These are phyloP conservation scores for Cirrhinus mrigala DNA, from an alignment of 2,797 vertebrate genomes.

Conservation along the genomic window DNA sequence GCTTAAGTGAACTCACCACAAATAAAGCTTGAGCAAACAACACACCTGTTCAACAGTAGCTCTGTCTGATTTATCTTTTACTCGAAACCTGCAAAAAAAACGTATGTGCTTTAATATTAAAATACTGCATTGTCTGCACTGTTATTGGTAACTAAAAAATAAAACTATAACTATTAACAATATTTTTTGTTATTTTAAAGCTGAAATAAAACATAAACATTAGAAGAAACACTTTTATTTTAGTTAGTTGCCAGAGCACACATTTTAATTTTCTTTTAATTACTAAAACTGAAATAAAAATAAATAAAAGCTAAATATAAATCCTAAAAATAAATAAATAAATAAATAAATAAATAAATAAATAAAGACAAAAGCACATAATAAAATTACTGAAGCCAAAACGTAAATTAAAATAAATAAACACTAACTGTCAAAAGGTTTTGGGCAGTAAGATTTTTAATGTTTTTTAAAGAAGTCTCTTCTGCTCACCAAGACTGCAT, in stretches of 20 bases:
- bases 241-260: neutral
- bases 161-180: neutral
- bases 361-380: neutral
- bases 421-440: too few species aligned
- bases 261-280: neutral
- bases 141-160: neutral
- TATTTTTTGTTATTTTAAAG: neutral
- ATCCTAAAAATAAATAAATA: neutral
- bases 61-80: conserved; percentile 96
- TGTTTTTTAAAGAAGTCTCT: too few species aligned
- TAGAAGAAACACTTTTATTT: neutral
- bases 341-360: neutral
- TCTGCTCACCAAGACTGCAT: too few species aligned
- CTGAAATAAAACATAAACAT: neutral
- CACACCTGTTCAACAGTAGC: conserved; percentile 95
- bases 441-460: too few species aligned
- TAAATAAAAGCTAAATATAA: neutral
- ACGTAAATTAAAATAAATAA: neutral
- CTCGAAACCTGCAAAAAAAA: conserved; percentile 82
- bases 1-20: neutral
- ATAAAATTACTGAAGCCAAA: neutral
- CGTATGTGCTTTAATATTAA: neutral
- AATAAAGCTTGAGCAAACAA: conserved; percentile 14
- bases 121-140: too few species aligned
- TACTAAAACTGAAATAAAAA: neutral